Evolutionary conservation across 2,113 vertebrate genomes (phyloP).

Genomic region (Thymallus thymallus): DNA sequence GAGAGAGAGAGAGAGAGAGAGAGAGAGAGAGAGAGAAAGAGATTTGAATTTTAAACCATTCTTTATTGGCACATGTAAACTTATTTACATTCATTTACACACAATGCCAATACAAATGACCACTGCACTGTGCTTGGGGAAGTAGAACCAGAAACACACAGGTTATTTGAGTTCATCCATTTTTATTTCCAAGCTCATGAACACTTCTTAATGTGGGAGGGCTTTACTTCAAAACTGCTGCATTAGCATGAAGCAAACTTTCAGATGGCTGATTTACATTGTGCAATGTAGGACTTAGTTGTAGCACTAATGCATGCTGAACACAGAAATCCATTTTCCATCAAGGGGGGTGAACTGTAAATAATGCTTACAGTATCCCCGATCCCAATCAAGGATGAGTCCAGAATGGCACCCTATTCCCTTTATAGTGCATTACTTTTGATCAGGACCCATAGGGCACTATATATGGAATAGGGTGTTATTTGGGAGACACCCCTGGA

Average conservation of each 20-base stretch:
- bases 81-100: too few species aligned
- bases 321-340: constrained; percentile 66
- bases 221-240: constrained; percentile 44
- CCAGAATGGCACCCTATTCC: too few species aligned
- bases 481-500: too few species aligned
- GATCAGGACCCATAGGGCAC: not conserved
- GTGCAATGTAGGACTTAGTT: constrained; percentile 60
- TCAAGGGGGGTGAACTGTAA: constrained; percentile 54
- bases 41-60: too few species aligned
- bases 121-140: too few species aligned
- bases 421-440: too few species aligned
- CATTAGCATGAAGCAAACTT: constrained; percentile 46
- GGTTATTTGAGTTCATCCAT: too few species aligned
- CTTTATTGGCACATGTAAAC: too few species aligned
- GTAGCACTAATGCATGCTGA: constrained; percentile 64
- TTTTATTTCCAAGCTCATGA: not conserved
- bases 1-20: too few species aligned
- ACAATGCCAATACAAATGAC: too few species aligned
- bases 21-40: too few species aligned
- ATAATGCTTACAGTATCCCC: constrained; percentile 58
- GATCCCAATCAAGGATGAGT: constrained; percentile 34
- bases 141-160: not conserved
- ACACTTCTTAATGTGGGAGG: not conserved
- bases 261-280: constrained; percentile 57
- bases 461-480: too few species aligned